Percentiles rank a stretch among this genome's conserved stretches.
Conservation (phyloP, 2,797 vertebrate genomes). For the Pantherophis alleghaniensis region DNA sequence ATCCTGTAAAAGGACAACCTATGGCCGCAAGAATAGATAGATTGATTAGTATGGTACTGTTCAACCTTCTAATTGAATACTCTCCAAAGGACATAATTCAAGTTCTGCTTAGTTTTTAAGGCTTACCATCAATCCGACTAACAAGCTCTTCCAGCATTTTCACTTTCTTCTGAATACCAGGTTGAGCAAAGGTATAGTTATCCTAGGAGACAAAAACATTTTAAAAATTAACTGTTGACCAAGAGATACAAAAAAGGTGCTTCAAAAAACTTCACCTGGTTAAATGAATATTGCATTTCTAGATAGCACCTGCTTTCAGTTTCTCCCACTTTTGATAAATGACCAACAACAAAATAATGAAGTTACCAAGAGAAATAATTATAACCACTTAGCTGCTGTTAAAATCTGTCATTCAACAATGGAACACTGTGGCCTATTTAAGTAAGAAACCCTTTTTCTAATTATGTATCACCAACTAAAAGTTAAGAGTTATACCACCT, state of each 20-base stretch:
- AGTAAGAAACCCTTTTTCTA: not conserved
- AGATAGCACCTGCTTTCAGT: not conserved
- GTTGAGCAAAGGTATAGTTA: constrained; percentile 95
- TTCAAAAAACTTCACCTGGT: not conserved
- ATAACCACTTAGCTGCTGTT: not conserved
- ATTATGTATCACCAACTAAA: not conserved
- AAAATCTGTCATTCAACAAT: not conserved
- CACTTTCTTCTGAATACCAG: constrained; percentile 95
- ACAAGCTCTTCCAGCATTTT: constrained; percentile 91
- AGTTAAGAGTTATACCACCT: not conserved
- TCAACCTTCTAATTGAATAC: constrained; percentile 32
- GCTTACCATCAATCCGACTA: constrained; percentile 94
- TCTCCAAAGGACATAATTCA: constrained; percentile 18
- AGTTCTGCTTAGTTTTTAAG: constrained; percentile 36
- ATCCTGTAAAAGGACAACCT: not conserved
- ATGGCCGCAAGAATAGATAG: not conserved
- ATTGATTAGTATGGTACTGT: not conserved
- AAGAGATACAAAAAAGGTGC: not conserved
- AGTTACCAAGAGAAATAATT: not conserved
- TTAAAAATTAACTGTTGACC: not conserved
- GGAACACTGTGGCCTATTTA: not conserved
- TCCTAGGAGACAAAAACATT: constrained; percentile 72
- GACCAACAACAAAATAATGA: not conserved
- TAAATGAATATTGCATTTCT: not conserved
- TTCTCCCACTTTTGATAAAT: not conserved